Conservation (phyloP, 2,797 vertebrate genomes). For the Emys orbicularis region DNA sequence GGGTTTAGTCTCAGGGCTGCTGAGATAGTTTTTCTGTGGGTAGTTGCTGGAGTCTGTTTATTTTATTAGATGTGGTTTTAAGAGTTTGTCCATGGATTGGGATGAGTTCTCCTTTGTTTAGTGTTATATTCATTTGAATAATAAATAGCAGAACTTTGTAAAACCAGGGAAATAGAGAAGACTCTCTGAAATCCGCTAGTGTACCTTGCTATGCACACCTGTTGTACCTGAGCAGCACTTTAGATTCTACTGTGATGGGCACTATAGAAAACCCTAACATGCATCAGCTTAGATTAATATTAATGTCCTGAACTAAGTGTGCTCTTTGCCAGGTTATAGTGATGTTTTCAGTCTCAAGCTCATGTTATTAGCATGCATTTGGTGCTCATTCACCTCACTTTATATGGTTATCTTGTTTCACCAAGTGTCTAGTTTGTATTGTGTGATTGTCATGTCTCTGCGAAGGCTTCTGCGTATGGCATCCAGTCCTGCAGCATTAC, state of each 20-base stretch:
- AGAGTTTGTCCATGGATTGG: slow-evolving; percentile 75
- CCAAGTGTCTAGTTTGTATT: background rate
- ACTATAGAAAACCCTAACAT: slow-evolving; percentile 48
- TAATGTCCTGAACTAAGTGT: slow-evolving; percentile 54
- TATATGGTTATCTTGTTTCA: background rate
- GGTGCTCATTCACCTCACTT: slow-evolving; percentile 34
- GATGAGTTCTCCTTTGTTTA: slow-evolving; percentile 78
- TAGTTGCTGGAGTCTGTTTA: slow-evolving; percentile 70
- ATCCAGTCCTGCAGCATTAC: accelerated
- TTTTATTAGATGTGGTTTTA: slow-evolving; percentile 76
- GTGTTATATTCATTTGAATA: slow-evolving; percentile 78
- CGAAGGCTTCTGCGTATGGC: accelerated
- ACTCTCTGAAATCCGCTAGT: slow-evolving; percentile 43
- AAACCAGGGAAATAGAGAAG: slow-evolving; percentile 19
- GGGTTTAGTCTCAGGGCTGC: slow-evolving; percentile 50
- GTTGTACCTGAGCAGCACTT: slow-evolving; percentile 36
- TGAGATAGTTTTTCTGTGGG: slow-evolving; percentile 60
- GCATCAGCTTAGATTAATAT: slow-evolving; percentile 61
- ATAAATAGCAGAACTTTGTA: slow-evolving; percentile 72
- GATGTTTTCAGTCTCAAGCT: slow-evolving; percentile 48
- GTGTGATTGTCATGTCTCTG: background rate
- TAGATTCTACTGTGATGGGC: slow-evolving; percentile 28
- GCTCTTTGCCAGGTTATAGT: slow-evolving; percentile 37
- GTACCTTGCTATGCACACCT: background rate
- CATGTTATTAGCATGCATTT: slow-evolving; percentile 26